These are phyloP conservation scores for Chionodraco myersi DNA, from an alignment of 2,113 vertebrate genomes.

Conservation along the genomic window DNA sequence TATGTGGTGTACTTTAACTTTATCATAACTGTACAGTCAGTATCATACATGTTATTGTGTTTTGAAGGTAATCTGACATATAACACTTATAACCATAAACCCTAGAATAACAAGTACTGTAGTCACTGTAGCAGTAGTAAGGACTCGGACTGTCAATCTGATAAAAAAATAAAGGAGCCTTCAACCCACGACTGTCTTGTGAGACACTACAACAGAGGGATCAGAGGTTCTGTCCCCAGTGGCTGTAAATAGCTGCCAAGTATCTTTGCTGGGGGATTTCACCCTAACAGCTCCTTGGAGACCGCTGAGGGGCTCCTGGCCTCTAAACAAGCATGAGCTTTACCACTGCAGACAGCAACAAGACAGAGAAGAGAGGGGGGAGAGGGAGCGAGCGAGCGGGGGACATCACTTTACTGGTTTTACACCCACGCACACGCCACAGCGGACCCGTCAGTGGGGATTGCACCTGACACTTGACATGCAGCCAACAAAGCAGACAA, in stretches of 20 bases:
- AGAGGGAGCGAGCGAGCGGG: slow-evolving; percentile 27
- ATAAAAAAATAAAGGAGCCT: slow-evolving; percentile 1
- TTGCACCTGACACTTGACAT: slow-evolving; percentile 77
- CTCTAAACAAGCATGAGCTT: slow-evolving; percentile 54
- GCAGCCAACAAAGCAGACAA: slow-evolving; percentile 71
- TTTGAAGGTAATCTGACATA: not conserved
- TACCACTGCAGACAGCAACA: slow-evolving; percentile 53
- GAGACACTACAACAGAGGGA: slow-evolving; percentile 47
- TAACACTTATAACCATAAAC: not conserved
- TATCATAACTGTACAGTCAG: not conserved
- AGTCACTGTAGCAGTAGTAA: slow-evolving; percentile 8
- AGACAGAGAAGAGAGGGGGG: slow-evolving; percentile 45
- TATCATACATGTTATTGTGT: not conserved
- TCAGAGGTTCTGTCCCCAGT: slow-evolving; percentile 59
- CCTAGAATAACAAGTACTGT: slow-evolving; percentile 13
- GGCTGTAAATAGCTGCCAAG: slow-evolving; percentile 69
- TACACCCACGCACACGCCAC: slow-evolving; percentile 74
- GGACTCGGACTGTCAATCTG: slow-evolving; percentile 10
- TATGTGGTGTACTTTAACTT: not conserved
- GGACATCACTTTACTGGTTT: slow-evolving; percentile 74
- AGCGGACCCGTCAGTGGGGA: slow-evolving; percentile 71
- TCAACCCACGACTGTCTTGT: not conserved
- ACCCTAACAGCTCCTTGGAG: slow-evolving; percentile 76
- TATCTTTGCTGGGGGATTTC: slow-evolving; percentile 72
- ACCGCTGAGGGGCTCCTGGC: slow-evolving; percentile 52